These are phyloP conservation scores for Timema cristinae DNA, from an alignment of 2,888 invertebrate genomes.

Conservation along the genomic window DNA sequence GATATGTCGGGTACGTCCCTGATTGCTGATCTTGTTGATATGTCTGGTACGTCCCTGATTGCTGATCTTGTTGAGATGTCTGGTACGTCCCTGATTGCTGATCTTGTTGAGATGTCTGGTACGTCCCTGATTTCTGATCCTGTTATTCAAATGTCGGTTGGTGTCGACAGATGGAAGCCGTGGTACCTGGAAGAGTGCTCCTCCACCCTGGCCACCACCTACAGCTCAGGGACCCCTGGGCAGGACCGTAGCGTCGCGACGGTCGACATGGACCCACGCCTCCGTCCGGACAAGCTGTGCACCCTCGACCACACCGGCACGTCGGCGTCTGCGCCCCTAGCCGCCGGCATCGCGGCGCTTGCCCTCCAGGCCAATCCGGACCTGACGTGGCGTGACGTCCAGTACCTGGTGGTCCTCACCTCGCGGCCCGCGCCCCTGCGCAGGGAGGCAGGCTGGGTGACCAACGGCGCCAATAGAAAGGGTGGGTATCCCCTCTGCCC, in stretches of 20 bases:
- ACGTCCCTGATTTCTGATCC: too few species aligned
- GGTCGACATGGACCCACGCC: slow-evolving; percentile 85
- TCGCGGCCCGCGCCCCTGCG: slow-evolving; percentile 83
- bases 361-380: slow-evolving; percentile 91
- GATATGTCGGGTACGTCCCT: too few species aligned
- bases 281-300: slow-evolving; percentile 84
- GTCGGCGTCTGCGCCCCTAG: slow-evolving; percentile 90
- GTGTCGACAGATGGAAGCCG: slow-evolving; percentile 67
- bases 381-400: slow-evolving; percentile 98
- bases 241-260: slow-evolving; percentile 92
- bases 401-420: slow-evolving; percentile 90
- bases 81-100: too few species aligned
- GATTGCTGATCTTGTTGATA: too few species aligned
- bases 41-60: too few species aligned
- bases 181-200: slow-evolving; percentile 99
- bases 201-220: slow-evolving; percentile 94
- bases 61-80: too few species aligned
- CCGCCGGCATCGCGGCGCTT: slow-evolving; percentile 89
- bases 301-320: slow-evolving; percentile 89
- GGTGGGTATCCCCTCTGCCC: slow-evolving; percentile 31
- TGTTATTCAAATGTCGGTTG: too few species aligned
- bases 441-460: slow-evolving; percentile 89
- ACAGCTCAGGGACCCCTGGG: slow-evolving; percentile 90
- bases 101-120: too few species aligned
- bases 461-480: slow-evolving; percentile 89